Evolutionary conservation across 2,888 invertebrate genomes (phyloP).

Genomic region (Philopedon plagiatum): DNA sequence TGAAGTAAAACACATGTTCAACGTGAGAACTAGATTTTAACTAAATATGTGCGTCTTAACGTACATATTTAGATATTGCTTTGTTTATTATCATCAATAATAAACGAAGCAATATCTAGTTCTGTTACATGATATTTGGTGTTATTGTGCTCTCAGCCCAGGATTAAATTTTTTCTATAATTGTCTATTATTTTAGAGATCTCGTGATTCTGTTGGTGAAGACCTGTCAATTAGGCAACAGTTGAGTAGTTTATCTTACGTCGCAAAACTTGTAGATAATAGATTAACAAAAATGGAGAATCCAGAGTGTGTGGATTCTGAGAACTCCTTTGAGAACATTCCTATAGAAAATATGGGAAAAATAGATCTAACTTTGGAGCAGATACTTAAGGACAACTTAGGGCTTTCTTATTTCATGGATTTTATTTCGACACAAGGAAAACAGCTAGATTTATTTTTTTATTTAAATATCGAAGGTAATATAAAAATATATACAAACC

Average conservation of each 20-base stretch:
- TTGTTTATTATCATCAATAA: too few relatives aligned
- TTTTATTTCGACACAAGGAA: conserved; percentile 79
- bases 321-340: conserved; percentile 56
- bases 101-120: too few relatives aligned
- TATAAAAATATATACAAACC: not conserved
- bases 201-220: conserved; percentile 88
- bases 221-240: conserved; percentile 88
- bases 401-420: conserved; percentile 85
- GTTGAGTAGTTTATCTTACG: conserved; percentile 85
- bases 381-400: conserved; percentile 82
- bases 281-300: conserved; percentile 66
- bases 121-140: too few relatives aligned
- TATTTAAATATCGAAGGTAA: conserved; percentile 83
- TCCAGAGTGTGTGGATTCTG: conserved; percentile 49
- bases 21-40: too few relatives aligned
- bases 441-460: conserved; percentile 82
- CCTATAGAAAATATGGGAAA: conserved; percentile 63
- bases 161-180: not conserved
- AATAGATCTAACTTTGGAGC: conserved; percentile 77
- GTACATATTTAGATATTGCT: too few relatives aligned
- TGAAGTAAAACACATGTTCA: too few relatives aligned
- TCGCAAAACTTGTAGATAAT: conserved; percentile 81
- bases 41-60: too few relatives aligned
- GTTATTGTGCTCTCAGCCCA: not conserved
- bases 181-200: conserved; percentile 71